Evolutionary conservation across 1,140 invertebrate genomes (phyloP).

Genomic region (Pseudomyrmex sp.): DNA sequence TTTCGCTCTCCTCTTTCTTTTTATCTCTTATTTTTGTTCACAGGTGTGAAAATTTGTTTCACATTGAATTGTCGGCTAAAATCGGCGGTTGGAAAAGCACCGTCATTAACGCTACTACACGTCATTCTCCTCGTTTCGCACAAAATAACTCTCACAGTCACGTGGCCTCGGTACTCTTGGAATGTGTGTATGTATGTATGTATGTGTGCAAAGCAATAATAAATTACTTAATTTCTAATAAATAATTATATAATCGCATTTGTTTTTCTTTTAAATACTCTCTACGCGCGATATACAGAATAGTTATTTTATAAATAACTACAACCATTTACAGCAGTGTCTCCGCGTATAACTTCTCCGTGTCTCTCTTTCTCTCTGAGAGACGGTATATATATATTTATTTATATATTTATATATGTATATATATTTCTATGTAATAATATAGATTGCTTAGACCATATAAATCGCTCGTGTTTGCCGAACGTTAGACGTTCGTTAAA

Average conservation of each 20-base stretch:
- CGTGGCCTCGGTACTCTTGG: constrained; percentile 68
- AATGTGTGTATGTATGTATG: constrained; percentile 63
- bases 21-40: background rate
- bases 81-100: constrained; percentile 50
- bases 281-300: constrained; percentile 77
- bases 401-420: constrained; percentile 43
- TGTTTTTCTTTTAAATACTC: constrained; percentile 74
- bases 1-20: background rate
- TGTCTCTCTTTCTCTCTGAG: constrained; percentile 38
- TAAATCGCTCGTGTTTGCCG: too few species aligned
- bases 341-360: constrained; percentile 42
- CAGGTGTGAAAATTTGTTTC: constrained; percentile 22
- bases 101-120: constrained; percentile 51
- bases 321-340: constrained; percentile 80
- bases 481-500: too few species aligned
- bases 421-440: constrained; percentile 43
- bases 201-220: constrained; percentile 79
- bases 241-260: constrained; percentile 75
- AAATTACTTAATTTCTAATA: constrained; percentile 81
- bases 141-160: constrained; percentile 24
- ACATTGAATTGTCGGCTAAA: constrained; percentile 12
- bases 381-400: constrained; percentile 64
- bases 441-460: too few species aligned
- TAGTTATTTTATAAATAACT: constrained; percentile 78
- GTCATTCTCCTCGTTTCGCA: background rate